phyloP scores from a whole-genome alignment of 2,797 vertebrate genomes.

The Hoplostethus mediterraneus region DNA sequence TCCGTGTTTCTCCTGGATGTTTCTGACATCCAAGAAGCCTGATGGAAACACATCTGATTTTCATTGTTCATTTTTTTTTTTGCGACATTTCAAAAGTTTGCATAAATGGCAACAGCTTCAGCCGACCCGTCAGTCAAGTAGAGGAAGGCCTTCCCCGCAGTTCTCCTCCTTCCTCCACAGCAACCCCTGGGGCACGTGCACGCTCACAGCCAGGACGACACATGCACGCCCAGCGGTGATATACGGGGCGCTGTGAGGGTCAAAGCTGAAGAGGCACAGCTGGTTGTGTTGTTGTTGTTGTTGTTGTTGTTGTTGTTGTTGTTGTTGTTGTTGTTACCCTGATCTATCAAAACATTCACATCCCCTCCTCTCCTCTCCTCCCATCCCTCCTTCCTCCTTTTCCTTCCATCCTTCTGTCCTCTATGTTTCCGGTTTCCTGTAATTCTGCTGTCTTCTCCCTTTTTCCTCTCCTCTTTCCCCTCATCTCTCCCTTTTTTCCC shows the following conservation, averaged over 20 bases:
- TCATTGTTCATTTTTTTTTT: too few species aligned
- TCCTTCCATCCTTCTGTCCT: background rate
- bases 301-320: slow-evolving; percentile 72
- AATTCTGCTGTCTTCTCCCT: background rate
- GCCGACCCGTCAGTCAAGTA: too few species aligned
- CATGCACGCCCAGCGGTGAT: slow-evolving; percentile 36
- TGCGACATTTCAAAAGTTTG: background rate
- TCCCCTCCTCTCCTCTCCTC: slow-evolving; percentile 9
- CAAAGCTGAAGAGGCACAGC: slow-evolving; percentile 65
- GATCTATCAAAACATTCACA: slow-evolving; percentile 50
- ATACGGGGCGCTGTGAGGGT: slow-evolving; percentile 52
- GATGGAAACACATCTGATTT: too few species aligned
- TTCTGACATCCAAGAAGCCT: too few species aligned
- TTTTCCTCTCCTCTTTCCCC: background rate
- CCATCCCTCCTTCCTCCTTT: background rate
- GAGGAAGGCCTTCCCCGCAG: too few species aligned
- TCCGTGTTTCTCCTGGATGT: background rate
- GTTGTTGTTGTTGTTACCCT: slow-evolving; percentile 72
- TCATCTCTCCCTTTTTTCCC: background rate
- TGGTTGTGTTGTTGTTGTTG: slow-evolving; percentile 68
- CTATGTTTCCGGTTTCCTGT: background rate
- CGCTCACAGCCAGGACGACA: slow-evolving; percentile 1
- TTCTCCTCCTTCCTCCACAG: too few species aligned
- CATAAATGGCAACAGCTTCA: too few species aligned
- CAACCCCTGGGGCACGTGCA: background rate